Base-by-base conservation (phyloP, 2,888 invertebrate species). In the Orthonevra nobilis region DNA sequence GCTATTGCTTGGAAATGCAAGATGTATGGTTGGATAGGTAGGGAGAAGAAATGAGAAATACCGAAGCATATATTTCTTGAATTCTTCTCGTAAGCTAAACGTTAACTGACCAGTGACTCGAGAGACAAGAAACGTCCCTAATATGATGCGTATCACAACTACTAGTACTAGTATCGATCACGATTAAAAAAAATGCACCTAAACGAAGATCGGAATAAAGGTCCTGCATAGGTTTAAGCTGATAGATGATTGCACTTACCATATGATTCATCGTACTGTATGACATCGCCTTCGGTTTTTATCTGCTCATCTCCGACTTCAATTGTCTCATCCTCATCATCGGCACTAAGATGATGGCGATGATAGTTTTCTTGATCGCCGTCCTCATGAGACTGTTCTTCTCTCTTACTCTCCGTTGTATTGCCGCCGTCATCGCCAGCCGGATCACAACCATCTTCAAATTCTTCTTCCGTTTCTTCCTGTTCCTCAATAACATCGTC, bases 361-460 rank as follows among this genome's bases (percentile, higher is more conserved):
- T 68, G 73, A 32, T 60, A 14, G 17, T 66, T 46, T 26, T 72
- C 10, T n/a, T n/a, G n/a, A n/a, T n/a, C n/a, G n/a, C n/a, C n/a
- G 40, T 42, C 7, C 9, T 58, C 30, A 10, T 46, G 19, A 12
- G 26, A 12, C 19, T 12, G 52, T 5, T 32, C 26, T 10, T 68
- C 54, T 28, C 17, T 42, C 3, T 48, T 72, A 15, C 23, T 34
- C 4, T 64, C 23, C 17, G 23, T 23, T 4, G 26, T 30, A 36
- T 32, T 40, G 1, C 82, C 83, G n/a, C n/a, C n/a, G n/a, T n/a
- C n/a, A n/a, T n/a, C n/a, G 44, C 82, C 82, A 23, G 81, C 81
- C 42, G 81, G 82, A 58, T 84, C 82, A 63, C 81, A 83, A 26
- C 82, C 82, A 15, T 82, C 82, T 73, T 82, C 81, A 3, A 60